Base-by-base conservation (phyloP, 2,888 invertebrate genomes). In the Hemicrepidius hirtus region DNA sequence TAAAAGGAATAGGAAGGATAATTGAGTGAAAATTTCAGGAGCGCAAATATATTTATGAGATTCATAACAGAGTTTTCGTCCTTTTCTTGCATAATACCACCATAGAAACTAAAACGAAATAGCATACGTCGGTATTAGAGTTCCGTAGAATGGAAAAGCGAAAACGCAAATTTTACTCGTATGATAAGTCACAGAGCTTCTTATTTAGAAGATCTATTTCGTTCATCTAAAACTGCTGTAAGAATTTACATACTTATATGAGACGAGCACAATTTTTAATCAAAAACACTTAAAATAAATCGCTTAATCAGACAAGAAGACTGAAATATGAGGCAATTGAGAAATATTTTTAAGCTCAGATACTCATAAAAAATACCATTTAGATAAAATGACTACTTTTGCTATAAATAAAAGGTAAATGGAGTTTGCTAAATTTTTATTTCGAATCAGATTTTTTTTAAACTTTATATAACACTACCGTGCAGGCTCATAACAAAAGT, bases 11-110 rank as follows among this genome's bases (percentile, higher is more conserved):
- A 53, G 53, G 53, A 53, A 53, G 53, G 28, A 53, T 53, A 53
- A 53, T 53, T 53, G 53, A 53, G 53, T 53, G 53, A 53, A 53
- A 53, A 53, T 53, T 53, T 53, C 53, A 53, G 53, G 53, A 53
- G 53, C 53, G 53, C 53, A 53, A 24, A 53, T 53, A 53, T 53
- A 53, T 53, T 53, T 53, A 53, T 53, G 53, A 53, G 53, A 53
- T 53, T 53, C 53, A 53, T 53, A 53, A 53, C 32, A 53, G 53
- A 53, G 28, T 28, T 53, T 53, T 24, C 53, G 13, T 53, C 53
- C 53, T 53, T 28, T 7, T 53, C 53, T 24, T 16, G 28, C 13
- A 53, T 28, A 53, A 13, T 12, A 21, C 16, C 13, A 5, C 13
- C n/a, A 0, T 1, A 13, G 24, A 49, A 53, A 53, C 13, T 53